phyloP scores from a whole-genome alignment of 2,888 invertebrate species.

The Melolontha melolontha region DNA sequence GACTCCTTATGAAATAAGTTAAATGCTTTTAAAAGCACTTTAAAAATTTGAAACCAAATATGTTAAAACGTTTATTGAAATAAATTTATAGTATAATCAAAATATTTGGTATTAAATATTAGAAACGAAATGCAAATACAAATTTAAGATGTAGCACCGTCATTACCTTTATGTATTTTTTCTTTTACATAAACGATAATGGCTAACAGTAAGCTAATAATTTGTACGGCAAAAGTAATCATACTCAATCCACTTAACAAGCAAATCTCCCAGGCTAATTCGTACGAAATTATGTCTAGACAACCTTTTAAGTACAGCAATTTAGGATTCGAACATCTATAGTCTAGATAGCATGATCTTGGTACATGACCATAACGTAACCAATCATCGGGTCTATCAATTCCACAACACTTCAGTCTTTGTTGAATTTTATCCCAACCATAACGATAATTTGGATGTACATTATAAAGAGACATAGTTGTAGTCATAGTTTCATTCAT shows the following conservation, averaged over 20 bases:
- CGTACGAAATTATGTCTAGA: slow-evolving; percentile 46
- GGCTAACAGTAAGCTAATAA: slow-evolving; percentile 43
- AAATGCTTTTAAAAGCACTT: too few species aligned
- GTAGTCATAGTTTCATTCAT: slow-evolving; percentile 44
- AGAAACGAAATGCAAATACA: not conserved
- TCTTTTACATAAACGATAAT: slow-evolving; percentile 42
- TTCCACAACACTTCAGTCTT: slow-evolving; percentile 49
- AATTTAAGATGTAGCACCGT: not conserved
- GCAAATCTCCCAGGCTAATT: slow-evolving; percentile 48
- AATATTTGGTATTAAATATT: not conserved
- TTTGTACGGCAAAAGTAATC: slow-evolving; percentile 43
- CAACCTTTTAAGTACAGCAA: slow-evolving; percentile 44
- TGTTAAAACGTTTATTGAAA: too few species aligned
- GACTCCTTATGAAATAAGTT: too few species aligned
- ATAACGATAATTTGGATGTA: slow-evolving; percentile 30
- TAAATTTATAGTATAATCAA: not conserved
- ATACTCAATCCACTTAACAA: slow-evolving; percentile 46
- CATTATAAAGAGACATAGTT: slow-evolving; percentile 42
- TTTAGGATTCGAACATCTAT: slow-evolving; percentile 24
- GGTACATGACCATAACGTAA: slow-evolving; percentile 40
- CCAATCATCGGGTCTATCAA: slow-evolving; percentile 47
- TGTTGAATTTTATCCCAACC: slow-evolving; percentile 48
- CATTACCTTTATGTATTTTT: slow-evolving; percentile 20
- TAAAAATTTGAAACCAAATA: too few species aligned
- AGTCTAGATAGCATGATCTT: slow-evolving; percentile 43